phyloP scores from a whole-genome alignment of 2,888 invertebrate species.

The Diarsia dahlii region DNA sequence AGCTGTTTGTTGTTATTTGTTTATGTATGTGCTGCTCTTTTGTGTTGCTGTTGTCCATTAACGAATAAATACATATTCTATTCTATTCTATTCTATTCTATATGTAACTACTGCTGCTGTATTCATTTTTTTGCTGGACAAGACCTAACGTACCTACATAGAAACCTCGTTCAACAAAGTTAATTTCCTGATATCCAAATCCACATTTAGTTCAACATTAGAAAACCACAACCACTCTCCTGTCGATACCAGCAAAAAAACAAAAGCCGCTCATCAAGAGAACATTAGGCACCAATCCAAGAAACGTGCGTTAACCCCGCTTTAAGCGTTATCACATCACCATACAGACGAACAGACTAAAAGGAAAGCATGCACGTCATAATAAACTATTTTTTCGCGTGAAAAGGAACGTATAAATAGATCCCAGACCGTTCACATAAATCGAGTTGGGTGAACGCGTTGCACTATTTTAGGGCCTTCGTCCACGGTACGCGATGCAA shows the following conservation, averaged over 20 bases:
- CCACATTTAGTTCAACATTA: slow-evolving; percentile 14
- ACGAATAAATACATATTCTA: too few relatives aligned
- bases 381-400: slow-evolving; percentile 77
- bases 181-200: not conserved
- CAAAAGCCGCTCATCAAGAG: slow-evolving; percentile 69
- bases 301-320: slow-evolving; percentile 78
- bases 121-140: too few relatives aligned
- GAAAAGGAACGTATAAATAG: slow-evolving; percentile 71
- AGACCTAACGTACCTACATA: too few relatives aligned
- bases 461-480: slow-evolving; percentile 67
- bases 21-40: too few relatives aligned
- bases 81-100: too few relatives aligned
- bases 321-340: slow-evolving; percentile 69
- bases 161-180: not conserved
- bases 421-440: slow-evolving; percentile 65
- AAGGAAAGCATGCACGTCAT: slow-evolving; percentile 73
- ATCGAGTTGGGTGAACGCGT: slow-evolving; percentile 60
- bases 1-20: too few relatives aligned
- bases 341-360: slow-evolving; percentile 55
- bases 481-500: not conserved
- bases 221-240: slow-evolving; percentile 16
- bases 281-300: slow-evolving; percentile 85
- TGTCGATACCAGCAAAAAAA: slow-evolving; percentile 36
- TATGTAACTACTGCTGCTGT: not conserved
- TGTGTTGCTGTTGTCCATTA: too few relatives aligned